Percentiles rank a stretch among this genome's conserved stretches.
These are phyloP conservation scores for Acanthornis magna DNA, from an alignment of 2,797 vertebrate species.

Conservation along the genomic window DNA sequence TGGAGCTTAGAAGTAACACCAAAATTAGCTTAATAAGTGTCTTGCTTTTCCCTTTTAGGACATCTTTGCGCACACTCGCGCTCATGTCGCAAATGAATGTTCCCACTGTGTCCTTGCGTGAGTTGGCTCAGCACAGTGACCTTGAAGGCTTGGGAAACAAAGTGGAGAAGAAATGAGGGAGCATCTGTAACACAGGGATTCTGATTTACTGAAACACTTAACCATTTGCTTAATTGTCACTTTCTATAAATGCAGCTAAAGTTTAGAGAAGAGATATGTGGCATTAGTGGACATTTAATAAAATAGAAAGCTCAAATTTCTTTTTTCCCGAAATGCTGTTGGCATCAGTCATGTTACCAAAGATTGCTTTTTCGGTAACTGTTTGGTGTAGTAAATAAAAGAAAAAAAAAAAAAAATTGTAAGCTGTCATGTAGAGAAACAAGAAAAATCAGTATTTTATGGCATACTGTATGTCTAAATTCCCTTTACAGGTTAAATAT, in stretches of 20 bases:
- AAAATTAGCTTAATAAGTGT: background rate
- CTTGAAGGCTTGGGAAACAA: background rate
- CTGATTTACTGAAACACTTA: background rate
- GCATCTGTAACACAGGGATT: background rate
- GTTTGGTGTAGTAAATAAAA: background rate
- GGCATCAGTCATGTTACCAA: background rate
- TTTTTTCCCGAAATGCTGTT: background rate
- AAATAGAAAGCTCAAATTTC: background rate
- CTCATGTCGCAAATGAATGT: background rate
- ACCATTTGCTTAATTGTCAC: background rate
- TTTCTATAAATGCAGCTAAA: background rate
- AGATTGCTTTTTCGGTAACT: background rate
- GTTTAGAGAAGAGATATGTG: background rate
- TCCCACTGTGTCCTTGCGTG: background rate
- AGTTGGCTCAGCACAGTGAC: background rate
- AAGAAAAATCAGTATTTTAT: background rate
- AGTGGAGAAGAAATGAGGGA: background rate
- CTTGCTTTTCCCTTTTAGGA: background rate
- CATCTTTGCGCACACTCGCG: background rate
- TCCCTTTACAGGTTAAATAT: background rate
- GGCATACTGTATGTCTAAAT: background rate
- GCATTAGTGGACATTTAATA: background rate
- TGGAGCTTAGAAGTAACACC: background rate
- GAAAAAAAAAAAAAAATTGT: background rate
- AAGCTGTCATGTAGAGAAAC: background rate